These are phyloP conservation scores for Gallinago media DNA, from an alignment of 2,113 vertebrate genomes.

Conservation along the genomic window DNA sequence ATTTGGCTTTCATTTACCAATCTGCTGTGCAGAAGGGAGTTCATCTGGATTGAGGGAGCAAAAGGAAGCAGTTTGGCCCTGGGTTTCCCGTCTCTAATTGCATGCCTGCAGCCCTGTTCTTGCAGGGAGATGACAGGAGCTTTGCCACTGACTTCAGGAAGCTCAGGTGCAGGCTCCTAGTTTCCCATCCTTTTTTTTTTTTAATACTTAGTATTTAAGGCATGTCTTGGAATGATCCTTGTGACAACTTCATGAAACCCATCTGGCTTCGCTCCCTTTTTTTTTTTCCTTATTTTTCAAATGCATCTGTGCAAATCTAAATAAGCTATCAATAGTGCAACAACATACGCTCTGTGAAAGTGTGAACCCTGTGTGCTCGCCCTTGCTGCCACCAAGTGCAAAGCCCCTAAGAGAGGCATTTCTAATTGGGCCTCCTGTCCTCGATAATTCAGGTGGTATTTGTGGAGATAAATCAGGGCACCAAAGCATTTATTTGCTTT, in stretches of 20 bases:
- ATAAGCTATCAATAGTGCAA: background rate
- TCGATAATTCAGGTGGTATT: conserved; percentile 8
- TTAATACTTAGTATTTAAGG: conserved; percentile 25
- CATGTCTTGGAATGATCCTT: conserved; percentile 3
- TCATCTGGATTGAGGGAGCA: background rate
- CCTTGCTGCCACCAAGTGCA: background rate
- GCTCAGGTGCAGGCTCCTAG: background rate
- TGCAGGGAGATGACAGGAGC: background rate
- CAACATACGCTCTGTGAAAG: background rate
- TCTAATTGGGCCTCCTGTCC: background rate
- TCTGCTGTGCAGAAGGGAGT: background rate
- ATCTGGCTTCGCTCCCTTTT: background rate
- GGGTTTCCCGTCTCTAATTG: background rate
- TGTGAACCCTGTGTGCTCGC: background rate
- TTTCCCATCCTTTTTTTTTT: background rate
- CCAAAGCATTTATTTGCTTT: conserved; percentile 40
- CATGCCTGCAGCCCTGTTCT: background rate
- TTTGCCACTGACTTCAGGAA: background rate
- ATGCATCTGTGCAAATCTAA: background rate
- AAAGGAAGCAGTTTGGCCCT: background rate
- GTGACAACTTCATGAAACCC: background rate
- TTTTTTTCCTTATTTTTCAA: background rate
- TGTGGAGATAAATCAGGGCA: conserved; percentile 27
- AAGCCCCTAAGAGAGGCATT: background rate
- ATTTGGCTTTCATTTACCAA: background rate